Evolutionary conservation across 92 coral and sea anemone species (phyloP).

Genomic region (Zoanthus sansibaricus): DNA sequence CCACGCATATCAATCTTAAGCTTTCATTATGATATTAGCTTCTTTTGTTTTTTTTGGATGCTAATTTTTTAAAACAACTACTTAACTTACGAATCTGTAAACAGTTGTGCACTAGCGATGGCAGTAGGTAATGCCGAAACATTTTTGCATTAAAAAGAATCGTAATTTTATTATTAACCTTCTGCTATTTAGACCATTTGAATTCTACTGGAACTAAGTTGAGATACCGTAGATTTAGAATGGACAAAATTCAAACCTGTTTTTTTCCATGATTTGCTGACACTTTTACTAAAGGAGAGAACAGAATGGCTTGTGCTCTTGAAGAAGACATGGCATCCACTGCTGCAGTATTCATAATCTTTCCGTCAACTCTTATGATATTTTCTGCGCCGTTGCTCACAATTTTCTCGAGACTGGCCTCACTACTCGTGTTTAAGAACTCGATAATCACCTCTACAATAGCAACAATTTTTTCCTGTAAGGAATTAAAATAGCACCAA

Average conservation of each 20-base stretch:
- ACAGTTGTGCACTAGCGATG: no score
- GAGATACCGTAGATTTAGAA: no score
- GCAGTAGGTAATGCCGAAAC: no score
- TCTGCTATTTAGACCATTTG: no score
- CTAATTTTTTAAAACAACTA: no score
- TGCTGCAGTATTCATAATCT: conserved; percentile 20
- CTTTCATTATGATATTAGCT: no score
- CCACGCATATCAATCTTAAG: no score
- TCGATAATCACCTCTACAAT: background rate
- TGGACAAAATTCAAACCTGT: background rate
- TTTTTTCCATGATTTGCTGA: background rate
- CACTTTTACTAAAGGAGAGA: background rate
- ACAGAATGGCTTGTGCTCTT: background rate
- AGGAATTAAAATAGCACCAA: background rate
- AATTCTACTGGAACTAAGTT: no score
- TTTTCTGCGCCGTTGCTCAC: background rate
- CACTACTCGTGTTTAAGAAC: background rate
- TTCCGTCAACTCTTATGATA: background rate
- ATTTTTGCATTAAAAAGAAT: no score
- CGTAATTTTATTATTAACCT: no score
- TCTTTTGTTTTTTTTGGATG: no score
- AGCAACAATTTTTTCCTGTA: conserved; percentile 2
- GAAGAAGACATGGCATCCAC: background rate
- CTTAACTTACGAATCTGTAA: no score
- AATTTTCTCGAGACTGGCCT: conserved; percentile 8